Conservation (phyloP, 1,140 invertebrate species). For the Drosophila biarmipes region DNA sequence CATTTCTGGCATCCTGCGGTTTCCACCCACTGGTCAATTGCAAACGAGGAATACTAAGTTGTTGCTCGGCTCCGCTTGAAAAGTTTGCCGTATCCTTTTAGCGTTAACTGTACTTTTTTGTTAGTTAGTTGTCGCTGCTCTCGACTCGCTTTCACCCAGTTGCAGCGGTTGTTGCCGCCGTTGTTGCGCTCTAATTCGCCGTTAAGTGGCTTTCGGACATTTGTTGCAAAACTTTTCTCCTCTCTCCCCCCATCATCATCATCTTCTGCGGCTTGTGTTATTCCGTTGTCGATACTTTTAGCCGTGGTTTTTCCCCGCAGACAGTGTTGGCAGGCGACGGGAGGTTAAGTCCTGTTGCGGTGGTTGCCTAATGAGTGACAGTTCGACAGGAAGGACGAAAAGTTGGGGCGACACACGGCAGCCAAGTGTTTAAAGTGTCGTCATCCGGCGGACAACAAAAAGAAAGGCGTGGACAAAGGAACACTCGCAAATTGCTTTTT, state of each 20-base stretch:
- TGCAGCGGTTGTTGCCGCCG: constrained; percentile 45
- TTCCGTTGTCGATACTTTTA: constrained; percentile 59
- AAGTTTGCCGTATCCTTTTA: constrained; percentile 74
- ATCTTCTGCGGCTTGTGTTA: constrained; percentile 26
- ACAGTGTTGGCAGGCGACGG: constrained; percentile 50
- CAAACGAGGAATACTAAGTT: constrained; percentile 32
- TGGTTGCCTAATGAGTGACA: constrained; percentile 58
- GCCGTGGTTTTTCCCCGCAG: constrained; percentile 16
- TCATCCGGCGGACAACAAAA: neutral
- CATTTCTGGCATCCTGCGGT: constrained; percentile 21
- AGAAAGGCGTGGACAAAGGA: constrained; percentile 2
- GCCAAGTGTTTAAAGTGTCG: constrained; percentile 30
- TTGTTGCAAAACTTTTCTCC: constrained; percentile 69
- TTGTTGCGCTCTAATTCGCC: constrained; percentile 75
- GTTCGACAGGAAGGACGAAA: neutral
- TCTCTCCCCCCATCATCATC: neutral
- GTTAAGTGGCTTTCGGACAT: constrained; percentile 81
- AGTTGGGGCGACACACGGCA: constrained; percentile 1
- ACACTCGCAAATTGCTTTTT: constrained; percentile 24
- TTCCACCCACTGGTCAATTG: constrained; percentile 34
- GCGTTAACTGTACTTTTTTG: constrained; percentile 76
- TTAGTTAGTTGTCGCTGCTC: constrained; percentile 57
- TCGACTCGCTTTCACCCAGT: constrained; percentile 8
- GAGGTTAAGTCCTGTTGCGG: constrained; percentile 33
- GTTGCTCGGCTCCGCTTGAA: constrained; percentile 44